Evolutionary conservation across 2,113 vertebrate species (phyloP).

Genomic region (Apodemus sylvaticus): DNA sequence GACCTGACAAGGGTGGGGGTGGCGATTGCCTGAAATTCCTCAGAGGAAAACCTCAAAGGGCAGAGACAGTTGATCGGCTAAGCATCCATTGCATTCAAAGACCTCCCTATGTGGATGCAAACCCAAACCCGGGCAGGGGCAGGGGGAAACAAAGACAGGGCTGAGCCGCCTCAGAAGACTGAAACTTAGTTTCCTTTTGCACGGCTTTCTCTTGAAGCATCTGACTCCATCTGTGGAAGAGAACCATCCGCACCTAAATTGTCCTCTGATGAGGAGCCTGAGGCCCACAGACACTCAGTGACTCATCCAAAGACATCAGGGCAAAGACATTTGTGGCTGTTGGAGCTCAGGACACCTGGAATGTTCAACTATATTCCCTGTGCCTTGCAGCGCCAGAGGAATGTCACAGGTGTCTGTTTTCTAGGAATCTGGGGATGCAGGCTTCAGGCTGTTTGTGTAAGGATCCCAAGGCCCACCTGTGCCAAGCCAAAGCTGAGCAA

Average conservation of each 20-base stretch:
- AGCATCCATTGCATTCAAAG: background rate
- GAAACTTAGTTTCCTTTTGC: background rate
- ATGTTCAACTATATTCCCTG: background rate
- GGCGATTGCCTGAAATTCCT: background rate
- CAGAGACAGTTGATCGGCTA: background rate
- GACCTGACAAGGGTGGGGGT: background rate
- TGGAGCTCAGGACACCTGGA: background rate
- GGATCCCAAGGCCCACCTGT: background rate
- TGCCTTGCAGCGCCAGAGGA: background rate
- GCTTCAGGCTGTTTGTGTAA: background rate
- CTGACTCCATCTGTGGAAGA: background rate
- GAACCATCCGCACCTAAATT: background rate
- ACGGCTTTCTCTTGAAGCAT: background rate
- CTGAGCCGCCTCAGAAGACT: background rate
- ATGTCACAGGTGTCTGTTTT: slow-evolving; percentile 23
- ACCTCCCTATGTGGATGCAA: background rate
- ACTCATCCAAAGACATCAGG: background rate
- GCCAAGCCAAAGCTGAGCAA: background rate
- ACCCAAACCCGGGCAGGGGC: background rate
- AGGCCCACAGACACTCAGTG: background rate
- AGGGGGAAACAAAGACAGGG: background rate
- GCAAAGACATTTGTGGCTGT: background rate
- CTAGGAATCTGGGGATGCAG: background rate
- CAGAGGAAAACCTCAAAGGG: background rate
- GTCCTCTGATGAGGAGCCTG: slow-evolving; percentile 18